A percentile compares a stretch with the other conserved stretches of the same genome.
Conservation (phyloP, 2,888 invertebrate genomes). For the Ferrisia virgata region DNA sequence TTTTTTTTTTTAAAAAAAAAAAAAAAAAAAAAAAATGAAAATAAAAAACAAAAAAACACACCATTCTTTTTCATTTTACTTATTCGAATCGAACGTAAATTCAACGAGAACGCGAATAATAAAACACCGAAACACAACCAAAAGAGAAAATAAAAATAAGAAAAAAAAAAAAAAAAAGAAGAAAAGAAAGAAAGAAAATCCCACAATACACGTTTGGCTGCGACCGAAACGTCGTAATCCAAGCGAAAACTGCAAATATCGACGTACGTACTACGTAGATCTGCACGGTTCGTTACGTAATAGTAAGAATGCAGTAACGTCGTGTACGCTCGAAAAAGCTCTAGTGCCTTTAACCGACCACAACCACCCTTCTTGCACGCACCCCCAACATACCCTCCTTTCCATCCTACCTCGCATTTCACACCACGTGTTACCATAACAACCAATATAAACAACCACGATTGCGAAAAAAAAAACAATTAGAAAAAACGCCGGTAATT, state of each 20-base stretch:
- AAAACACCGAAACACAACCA: not conserved
- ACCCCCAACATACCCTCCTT: not conserved
- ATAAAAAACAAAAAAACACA: not conserved
- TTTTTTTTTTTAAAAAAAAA: too few relatives aligned
- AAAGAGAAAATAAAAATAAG: not conserved
- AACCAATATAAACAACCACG: conserved; percentile 35
- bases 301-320: conserved; percentile 32
- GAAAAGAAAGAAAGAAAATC: not conserved
- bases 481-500: conserved; percentile 38
- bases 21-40: too few relatives aligned
- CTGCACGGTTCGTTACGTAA: conserved; percentile 33
- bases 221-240: not conserved
- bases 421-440: conserved; percentile 32
- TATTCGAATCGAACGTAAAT: not conserved
- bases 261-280: not conserved
- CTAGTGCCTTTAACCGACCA: not conserved
- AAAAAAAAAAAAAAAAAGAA: not conserved
- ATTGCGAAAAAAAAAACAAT: conserved; percentile 39
- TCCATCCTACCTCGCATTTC: not conserved
- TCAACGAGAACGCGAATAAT: too few relatives aligned
- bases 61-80: not conserved
- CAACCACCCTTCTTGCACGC: not conserved
- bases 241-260: conserved; percentile 10
- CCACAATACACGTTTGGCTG: not conserved
- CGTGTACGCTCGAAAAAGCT: conserved; percentile 26